These are phyloP conservation scores for Drosophila formosana DNA, from an alignment of 2,888 invertebrate genomes.

Conservation along the genomic window DNA sequence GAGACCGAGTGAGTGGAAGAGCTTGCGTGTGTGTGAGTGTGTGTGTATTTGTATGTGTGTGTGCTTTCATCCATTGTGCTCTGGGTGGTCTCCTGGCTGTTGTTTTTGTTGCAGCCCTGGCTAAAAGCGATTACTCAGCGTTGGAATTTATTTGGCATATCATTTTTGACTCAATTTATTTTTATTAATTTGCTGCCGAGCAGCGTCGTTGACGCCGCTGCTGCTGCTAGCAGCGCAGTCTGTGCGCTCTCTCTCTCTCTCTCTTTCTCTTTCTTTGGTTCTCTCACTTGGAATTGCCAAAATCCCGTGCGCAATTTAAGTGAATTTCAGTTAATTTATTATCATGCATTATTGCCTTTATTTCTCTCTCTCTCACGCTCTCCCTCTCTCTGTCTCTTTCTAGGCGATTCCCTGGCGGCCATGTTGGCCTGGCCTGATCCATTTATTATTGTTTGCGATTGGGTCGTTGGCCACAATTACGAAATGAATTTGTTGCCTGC, in stretches of 20 bases:
- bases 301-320: conserved; percentile 67
- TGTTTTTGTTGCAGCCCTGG: conserved; percentile 35
- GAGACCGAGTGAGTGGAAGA: conserved; percentile 3
- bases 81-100: conserved; percentile 57
- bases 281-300: conserved; percentile 19
- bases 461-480: conserved; percentile 82
- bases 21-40: conserved; percentile 15
- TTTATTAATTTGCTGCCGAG: conserved; percentile 85
- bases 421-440: conserved; percentile 49
- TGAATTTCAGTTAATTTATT: conserved; percentile 85
- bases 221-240: conserved; percentile 6
- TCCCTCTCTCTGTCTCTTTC: conserved; percentile 12
- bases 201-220: conserved; percentile 48
- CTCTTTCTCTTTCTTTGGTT: not conserved
- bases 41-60: conserved; percentile 32
- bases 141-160: conserved; percentile 85
- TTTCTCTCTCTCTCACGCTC: conserved; percentile 53
- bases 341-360: conserved; percentile 83
- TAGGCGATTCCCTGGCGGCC: conserved; percentile 17
- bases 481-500: conserved; percentile 81
- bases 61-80: conserved; percentile 64
- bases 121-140: conserved; percentile 84
- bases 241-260: not conserved
- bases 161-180: conserved; percentile 85
- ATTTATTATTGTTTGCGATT: conserved; percentile 69